phyloP scores from a whole-genome alignment of 2,888 invertebrate genomes.

The Polymixis lichenea region DNA sequence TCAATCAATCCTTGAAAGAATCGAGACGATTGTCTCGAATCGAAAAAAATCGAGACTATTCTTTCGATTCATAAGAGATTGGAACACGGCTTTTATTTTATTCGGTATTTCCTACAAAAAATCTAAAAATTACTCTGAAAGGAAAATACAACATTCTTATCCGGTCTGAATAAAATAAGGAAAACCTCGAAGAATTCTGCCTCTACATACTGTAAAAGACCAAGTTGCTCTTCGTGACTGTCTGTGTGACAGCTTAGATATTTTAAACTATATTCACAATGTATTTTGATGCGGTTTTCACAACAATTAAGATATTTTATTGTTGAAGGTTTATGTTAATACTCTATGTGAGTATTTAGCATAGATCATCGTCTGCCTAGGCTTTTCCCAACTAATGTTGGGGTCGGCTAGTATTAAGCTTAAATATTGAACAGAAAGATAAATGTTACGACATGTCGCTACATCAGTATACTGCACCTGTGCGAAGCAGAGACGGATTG shows the following conservation, averaged over 20 bases:
- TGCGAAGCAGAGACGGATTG: not conserved
- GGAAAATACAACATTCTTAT: not conserved
- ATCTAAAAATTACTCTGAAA: not conserved
- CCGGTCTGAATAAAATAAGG: not conserved
- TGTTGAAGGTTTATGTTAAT: no score
- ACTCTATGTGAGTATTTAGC: no score
- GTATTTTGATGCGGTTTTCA: not conserved
- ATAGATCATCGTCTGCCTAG: no score
- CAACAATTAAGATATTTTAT: not conserved
- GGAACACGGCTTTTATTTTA: not conserved
- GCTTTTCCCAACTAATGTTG: no score
- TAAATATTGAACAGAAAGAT: not conserved
- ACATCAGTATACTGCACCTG: not conserved
- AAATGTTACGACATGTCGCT: not conserved
- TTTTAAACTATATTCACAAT: not conserved
- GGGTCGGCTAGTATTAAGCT: not conserved
- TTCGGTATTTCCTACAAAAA: not conserved
- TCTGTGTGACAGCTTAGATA: not conserved
- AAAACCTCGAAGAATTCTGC: not conserved
- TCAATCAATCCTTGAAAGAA: slow-evolving; percentile 37
- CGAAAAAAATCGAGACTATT: not conserved
- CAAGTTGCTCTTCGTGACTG: no score
- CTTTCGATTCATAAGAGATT: slow-evolving; percentile 14
- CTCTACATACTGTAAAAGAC: no score
- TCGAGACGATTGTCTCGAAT: not conserved